Percentiles rank a stretch among this genome's conserved stretches.
Evolutionary conservation across 2,888 invertebrate genomes (phyloP).

Genomic region (Ecdyonurus torrentis): DNA sequence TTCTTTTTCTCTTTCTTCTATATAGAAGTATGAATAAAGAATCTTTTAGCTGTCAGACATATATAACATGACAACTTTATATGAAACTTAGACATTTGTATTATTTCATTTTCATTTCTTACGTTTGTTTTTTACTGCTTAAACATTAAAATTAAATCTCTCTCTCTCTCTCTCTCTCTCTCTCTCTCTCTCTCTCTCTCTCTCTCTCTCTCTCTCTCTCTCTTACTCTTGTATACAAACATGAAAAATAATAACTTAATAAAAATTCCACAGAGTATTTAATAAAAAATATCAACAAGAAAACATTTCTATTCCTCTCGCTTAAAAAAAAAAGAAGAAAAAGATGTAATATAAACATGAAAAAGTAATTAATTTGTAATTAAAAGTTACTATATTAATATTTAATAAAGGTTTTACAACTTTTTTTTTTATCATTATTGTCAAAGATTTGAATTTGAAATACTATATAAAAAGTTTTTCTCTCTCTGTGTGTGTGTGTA

Average conservation of each 20-base stretch:
- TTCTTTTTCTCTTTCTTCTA: no score
- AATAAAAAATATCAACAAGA: neutral
- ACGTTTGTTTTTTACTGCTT: no score
- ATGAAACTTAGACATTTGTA: neutral
- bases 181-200: constrained; percentile 4
- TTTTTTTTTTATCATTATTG: neutral
- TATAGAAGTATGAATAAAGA: no score
- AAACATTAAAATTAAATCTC: no score
- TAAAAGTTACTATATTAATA: neutral
- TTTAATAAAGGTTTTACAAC: neutral
- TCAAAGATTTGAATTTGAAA: no score
- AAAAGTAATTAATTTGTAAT: neutral
- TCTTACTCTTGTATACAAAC: neutral
- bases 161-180: no score
- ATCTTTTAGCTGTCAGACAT: neutral
- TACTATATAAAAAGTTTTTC: no score
- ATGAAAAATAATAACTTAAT: neutral
- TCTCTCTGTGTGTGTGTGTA: neutral
- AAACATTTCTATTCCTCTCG: neutral
- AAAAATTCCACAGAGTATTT: neutral
- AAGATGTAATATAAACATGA: neutral
- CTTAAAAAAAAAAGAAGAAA: neutral
- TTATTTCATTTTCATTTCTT: neutral
- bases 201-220: constrained; percentile 8
- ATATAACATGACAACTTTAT: neutral